Percentiles rank a stretch among this genome's conserved stretches.
These are phyloP conservation scores for Macroteleia sp. DNA, from an alignment of 2,888 invertebrate genomes.

Conservation along the genomic window DNA sequence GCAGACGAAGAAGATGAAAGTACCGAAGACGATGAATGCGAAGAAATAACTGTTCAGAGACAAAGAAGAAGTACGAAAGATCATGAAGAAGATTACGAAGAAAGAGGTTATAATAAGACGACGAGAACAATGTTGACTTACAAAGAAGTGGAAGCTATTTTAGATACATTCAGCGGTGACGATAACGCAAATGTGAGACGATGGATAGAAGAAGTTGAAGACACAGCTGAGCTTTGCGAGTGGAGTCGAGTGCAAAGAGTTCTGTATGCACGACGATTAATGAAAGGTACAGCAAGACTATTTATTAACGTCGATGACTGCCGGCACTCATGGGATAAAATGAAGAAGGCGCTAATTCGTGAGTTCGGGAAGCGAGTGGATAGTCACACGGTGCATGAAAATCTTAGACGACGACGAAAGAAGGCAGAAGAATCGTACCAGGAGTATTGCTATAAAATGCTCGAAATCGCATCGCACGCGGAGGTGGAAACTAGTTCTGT, in stretches of 20 bases:
- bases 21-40: not conserved
- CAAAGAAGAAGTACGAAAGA: not conserved
- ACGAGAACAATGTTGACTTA: not conserved
- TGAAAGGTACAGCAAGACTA: conserved; percentile 2
- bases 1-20: not conserved
- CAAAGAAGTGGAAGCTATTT: not conserved
- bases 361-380: conserved; percentile 2
- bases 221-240: not conserved
- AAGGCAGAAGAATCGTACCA: not conserved
- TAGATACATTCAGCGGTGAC: not conserved
- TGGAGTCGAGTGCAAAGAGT: not conserved
- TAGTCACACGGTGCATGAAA: conserved; percentile 10
- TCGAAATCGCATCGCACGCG: not conserved
- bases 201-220: not conserved
- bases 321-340: not conserved
- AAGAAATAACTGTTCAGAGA: not conserved
- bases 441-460: not conserved
- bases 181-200: not conserved
- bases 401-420: conserved; percentile 7
- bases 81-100: not conserved
- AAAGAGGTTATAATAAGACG: not conserved
- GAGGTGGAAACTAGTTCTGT: not conserved
- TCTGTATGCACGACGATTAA: not conserved
- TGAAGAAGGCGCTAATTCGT: not conserved
- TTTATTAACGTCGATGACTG: conserved; percentile 6